phyloP scores from a whole-genome alignment of 30 jellyfish, hydroid and myxozoan genomes.

The Aurelia sp. region DNA sequence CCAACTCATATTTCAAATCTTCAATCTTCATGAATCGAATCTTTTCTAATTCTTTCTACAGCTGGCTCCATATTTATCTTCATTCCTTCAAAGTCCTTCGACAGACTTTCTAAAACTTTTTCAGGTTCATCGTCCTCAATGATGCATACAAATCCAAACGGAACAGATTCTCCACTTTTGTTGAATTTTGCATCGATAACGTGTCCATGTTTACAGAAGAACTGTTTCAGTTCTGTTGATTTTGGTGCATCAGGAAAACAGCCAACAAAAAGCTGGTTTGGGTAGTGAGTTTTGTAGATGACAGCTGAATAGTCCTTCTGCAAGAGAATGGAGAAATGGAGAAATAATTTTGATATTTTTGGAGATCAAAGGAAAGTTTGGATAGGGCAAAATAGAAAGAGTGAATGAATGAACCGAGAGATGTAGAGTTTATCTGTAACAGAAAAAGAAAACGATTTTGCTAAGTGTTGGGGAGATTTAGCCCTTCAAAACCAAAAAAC shows the following conservation, averaged over 20 bases:
- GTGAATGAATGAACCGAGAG: too few species aligned
- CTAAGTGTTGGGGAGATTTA: too few species aligned
- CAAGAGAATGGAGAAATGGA: not conserved
- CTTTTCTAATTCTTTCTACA: constrained; percentile 56
- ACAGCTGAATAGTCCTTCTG: constrained; percentile 70
- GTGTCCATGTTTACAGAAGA: constrained; percentile 50
- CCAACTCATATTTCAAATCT: too few species aligned
- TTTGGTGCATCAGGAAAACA: constrained; percentile 65
- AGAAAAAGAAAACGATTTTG: too few species aligned
- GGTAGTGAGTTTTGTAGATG: constrained; percentile 55
- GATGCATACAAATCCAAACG: constrained; percentile 51
- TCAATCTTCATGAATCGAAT: constrained; percentile 10
- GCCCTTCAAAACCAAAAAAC: too few species aligned
- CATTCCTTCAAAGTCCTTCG: constrained; percentile 37
- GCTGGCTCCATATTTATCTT: constrained; percentile 45
- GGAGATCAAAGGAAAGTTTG: too few species aligned
- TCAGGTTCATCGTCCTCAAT: constrained; percentile 51
- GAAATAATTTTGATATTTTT: too few species aligned
- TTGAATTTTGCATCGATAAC: constrained; percentile 60
- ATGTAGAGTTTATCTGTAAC: too few species aligned
- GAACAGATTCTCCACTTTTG: constrained; percentile 46
- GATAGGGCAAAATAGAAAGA: too few species aligned
- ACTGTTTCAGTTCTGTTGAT: constrained; percentile 37
- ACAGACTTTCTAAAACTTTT: constrained; percentile 14
- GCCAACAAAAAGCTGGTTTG: constrained; percentile 65